Evolutionary conservation across 1,140 invertebrate genomes (phyloP).

Genomic region (Zaprionus ornatus): DNA sequence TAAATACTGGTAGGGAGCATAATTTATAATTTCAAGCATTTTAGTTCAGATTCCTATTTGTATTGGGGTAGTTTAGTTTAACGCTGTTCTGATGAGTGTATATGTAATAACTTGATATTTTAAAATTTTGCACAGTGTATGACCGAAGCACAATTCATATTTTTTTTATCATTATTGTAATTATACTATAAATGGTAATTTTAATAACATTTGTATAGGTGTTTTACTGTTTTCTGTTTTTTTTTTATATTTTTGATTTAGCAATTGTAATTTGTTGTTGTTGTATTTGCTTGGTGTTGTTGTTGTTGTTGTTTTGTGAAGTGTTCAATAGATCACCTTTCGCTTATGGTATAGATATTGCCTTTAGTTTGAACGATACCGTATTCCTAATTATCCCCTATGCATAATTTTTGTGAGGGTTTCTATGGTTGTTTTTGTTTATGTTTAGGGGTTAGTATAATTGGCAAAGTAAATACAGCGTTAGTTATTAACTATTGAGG

Average conservation of each 20-base stretch:
- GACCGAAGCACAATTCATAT: constrained; percentile 3
- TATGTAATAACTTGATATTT: not conserved
- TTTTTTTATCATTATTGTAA: constrained; percentile 2
- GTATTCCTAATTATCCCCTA: not conserved
- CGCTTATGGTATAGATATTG: not conserved
- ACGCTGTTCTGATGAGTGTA: not conserved
- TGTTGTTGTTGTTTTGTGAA: constrained; percentile 17
- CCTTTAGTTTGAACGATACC: not conserved
- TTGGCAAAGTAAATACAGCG: constrained; percentile 70
- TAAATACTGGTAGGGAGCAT: constrained; percentile 50
- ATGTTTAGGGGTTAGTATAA: constrained; percentile 51
- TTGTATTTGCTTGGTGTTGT: not conserved
- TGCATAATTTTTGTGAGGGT: not conserved
- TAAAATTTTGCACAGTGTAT: constrained; percentile 1
- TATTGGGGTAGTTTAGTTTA: not conserved
- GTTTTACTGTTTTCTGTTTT: not conserved
- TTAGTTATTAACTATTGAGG: constrained; percentile 51
- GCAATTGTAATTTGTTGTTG: too few relatives aligned
- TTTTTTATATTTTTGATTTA: too few relatives aligned
- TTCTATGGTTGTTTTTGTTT: not conserved
- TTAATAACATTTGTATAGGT: not conserved
- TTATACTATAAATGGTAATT: constrained; percentile 16
- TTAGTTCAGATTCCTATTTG: constrained; percentile 4
- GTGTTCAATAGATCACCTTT: not conserved
- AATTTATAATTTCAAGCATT: constrained; percentile 72